Evolutionary conservation across 2,888 invertebrate genomes (phyloP).

Genomic region (Cyaniris semiargus): DNA sequence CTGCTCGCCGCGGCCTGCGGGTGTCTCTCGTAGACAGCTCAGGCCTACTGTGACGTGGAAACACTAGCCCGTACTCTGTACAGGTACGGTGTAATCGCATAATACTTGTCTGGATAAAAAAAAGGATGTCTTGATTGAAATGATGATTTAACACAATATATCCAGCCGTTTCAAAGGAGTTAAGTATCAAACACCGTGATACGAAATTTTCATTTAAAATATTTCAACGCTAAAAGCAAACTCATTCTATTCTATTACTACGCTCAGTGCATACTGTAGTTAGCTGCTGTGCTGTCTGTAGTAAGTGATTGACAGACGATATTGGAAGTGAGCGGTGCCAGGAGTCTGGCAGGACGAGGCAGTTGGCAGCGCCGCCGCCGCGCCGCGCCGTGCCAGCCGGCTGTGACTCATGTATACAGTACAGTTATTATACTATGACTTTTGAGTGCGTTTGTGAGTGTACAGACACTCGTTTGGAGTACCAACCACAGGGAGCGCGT

Average conservation of each 20-base stretch:
- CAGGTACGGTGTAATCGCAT: background rate
- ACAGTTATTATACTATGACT: background rate
- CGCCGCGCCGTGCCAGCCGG: constrained; percentile 26
- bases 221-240: background rate
- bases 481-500: background rate
- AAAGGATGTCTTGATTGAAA: too few species aligned
- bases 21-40: background rate
- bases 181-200: too few species aligned
- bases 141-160: too few species aligned
- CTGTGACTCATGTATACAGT: constrained; percentile 7
- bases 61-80: background rate
- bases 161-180: too few species aligned
- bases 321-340: background rate
- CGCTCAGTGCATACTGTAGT: background rate
- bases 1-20: background rate
- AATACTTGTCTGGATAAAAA: background rate
- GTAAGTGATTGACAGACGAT: background rate
- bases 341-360: background rate
- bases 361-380: constrained; percentile 22
- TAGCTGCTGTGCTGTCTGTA: background rate
- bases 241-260: background rate
- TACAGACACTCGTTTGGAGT: background rate
- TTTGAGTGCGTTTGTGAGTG: background rate
- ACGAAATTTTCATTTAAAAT: too few species aligned
- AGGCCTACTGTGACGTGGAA: background rate